A percentile compares a stretch with the other conserved stretches of the same genome.
phyloP scores from a whole-genome alignment of 2,113 vertebrate genomes.

The Callopanchax toddi region DNA sequence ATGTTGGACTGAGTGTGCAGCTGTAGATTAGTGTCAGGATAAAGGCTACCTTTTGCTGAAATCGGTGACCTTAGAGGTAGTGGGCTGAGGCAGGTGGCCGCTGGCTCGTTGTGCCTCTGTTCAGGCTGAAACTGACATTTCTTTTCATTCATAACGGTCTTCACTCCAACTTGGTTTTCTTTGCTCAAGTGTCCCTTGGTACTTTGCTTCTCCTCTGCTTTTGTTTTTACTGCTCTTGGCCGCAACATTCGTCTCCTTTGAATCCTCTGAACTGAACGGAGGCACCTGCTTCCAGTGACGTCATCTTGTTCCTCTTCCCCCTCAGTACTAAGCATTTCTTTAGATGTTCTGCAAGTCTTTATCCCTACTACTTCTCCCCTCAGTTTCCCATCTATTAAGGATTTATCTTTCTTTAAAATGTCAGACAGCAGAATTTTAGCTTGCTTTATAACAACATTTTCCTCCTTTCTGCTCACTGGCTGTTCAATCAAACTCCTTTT shows the following conservation, averaged over 20 bases:
- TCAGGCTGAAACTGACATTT: constrained; percentile 10
- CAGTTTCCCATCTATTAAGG: constrained; percentile 27
- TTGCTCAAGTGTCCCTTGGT: constrained; percentile 14
- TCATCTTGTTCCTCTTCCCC: constrained; percentile 12
- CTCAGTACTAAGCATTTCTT: constrained; percentile 21
- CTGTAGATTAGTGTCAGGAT: constrained; percentile 62
- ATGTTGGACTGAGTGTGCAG: constrained; percentile 76
- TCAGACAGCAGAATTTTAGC: constrained; percentile 76
- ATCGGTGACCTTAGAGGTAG: constrained; percentile 60
- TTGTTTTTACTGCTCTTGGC: constrained; percentile 43
- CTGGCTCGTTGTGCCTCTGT: constrained; percentile 17
- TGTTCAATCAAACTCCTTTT: constrained; percentile 9
- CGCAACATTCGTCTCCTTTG: constrained; percentile 26
- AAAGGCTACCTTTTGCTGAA: constrained; percentile 33
- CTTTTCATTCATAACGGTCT: constrained; percentile 13
- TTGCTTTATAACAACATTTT: constrained; percentile 71
- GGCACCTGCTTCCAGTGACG: constrained; percentile 32
- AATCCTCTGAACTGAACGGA: constrained; percentile 10
- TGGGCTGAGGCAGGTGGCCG: constrained; percentile 31
- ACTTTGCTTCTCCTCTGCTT: constrained; percentile 29
- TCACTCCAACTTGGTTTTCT: neutral
- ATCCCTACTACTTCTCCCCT: constrained; percentile 13
- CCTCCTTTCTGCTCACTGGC: constrained; percentile 22
- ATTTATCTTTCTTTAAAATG: constrained; percentile 67
- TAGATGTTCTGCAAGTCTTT: constrained; percentile 12